These are phyloP conservation scores for Hydra vulgaris DNA, from an alignment of 30 jellyfish, hydroid and myxozoan species.

Conservation along the genomic window DNA sequence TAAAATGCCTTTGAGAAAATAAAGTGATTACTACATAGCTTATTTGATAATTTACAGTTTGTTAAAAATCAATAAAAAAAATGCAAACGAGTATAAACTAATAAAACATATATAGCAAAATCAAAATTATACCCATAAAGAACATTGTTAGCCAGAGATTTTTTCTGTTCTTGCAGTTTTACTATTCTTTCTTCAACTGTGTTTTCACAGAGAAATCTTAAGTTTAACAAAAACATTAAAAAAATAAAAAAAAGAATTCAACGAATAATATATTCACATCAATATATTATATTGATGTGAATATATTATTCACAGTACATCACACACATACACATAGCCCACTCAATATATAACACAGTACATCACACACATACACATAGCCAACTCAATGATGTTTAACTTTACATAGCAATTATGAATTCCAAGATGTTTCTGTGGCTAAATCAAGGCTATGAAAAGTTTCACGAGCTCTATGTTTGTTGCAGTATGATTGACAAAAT, in stretches of 20 bases:
- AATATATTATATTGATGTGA: background rate
- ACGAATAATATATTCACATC: background rate
- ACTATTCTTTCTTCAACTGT: constrained; percentile 83
- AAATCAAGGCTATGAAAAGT: no score
- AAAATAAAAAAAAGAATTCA: background rate
- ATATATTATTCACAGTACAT: background rate
- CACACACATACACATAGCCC: background rate
- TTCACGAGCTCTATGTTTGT: no score
- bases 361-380: no score
- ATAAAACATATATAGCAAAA: background rate
- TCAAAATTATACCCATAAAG: constrained; percentile 46
- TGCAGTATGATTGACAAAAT: no score
- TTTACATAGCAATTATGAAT: no score
- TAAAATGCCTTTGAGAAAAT: background rate
- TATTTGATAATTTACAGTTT: background rate
- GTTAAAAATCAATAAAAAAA: no score
- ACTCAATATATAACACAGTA: no score
- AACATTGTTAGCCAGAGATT: constrained; percentile 60
- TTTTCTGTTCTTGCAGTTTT: constrained; percentile 68
- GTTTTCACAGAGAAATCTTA: constrained; percentile 68
- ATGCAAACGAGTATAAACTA: no score
- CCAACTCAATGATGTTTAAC: no score
- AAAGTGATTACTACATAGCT: background rate
- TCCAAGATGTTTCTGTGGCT: no score
- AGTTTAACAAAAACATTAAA: no score